Conservation (phyloP, 2,888 invertebrate species). For the Caenorhabditis sulstoni region DNA sequence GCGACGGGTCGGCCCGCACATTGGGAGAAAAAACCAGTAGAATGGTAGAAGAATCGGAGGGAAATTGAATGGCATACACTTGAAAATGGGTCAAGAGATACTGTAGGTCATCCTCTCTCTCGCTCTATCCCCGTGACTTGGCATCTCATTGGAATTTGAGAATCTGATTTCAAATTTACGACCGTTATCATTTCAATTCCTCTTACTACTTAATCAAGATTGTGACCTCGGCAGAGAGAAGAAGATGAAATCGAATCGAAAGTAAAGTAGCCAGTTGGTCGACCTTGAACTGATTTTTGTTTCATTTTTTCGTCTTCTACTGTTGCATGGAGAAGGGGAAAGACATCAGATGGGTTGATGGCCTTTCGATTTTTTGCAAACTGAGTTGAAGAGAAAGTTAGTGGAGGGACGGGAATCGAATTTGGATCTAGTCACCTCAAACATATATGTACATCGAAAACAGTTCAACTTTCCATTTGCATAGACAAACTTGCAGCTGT, state of each 20-base stretch:
- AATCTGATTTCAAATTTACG: too few relatives aligned
- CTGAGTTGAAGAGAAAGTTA: too few relatives aligned
- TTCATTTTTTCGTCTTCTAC: not conserved
- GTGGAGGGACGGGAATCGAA: too few relatives aligned
- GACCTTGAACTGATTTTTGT: conserved; percentile 24
- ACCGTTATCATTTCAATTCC: too few relatives aligned
- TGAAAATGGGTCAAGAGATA: conserved; percentile 16
- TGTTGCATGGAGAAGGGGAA: not conserved
- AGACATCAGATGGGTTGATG: not conserved
- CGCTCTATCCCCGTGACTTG: too few relatives aligned
- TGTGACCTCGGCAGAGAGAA: not conserved
- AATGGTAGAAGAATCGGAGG: not conserved
- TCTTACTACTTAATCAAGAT: too few relatives aligned
- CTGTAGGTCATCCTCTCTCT: not conserved
- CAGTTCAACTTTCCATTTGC: too few relatives aligned
- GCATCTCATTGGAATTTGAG: too few relatives aligned
- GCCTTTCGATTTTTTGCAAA: conserved; percentile 4
- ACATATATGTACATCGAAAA: too few relatives aligned
- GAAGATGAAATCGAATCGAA: not conserved
- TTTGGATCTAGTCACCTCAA: too few relatives aligned
- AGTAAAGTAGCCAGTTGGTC: not conserved
- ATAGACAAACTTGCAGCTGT: too few relatives aligned
- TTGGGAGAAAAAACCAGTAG: conserved; percentile 1
- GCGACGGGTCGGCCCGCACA: too few relatives aligned
- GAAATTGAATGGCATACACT: not conserved